A percentile compares a stretch with the other conserved stretches of the same genome.
These are phyloP conservation scores for Carduelis carduelis DNA, from an alignment of 2,797 vertebrate genomes.

Conservation along the genomic window DNA sequence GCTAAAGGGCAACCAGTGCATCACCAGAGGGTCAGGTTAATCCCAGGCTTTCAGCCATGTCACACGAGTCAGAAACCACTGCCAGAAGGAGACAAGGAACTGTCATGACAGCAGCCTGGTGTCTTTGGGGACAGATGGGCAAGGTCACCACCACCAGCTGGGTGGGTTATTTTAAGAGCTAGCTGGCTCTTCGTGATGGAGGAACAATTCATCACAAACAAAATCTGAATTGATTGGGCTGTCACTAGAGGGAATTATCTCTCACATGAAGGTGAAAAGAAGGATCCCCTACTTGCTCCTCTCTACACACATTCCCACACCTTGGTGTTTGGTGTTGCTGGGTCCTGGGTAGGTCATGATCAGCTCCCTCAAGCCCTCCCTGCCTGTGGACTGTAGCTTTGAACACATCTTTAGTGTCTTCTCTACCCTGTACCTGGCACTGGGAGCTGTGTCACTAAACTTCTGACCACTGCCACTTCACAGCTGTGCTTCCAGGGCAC, in stretches of 20 bases:
- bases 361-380: background rate
- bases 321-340: background rate
- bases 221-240: background rate
- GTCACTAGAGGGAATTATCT: background rate
- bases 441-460: background rate
- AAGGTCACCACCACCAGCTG: rapidly evolving
- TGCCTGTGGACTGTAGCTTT: background rate
- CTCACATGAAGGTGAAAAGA: background rate
- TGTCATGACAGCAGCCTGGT: rapidly evolving
- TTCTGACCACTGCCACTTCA: background rate
- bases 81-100: background rate
- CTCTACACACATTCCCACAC: rapidly evolving
- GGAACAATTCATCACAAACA: background rate
- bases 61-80: background rate
- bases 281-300: background rate
- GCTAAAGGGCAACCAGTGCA: background rate
- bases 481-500: background rate
- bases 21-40: background rate
- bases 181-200: background rate
- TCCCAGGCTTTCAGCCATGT: background rate
- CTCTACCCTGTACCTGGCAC: background rate
- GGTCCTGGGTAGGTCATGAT: background rate
- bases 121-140: background rate
- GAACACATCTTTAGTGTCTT: background rate
- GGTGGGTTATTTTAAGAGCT: background rate